Evolutionary conservation across 2,113 vertebrate species (phyloP), one percentile per base, ranked within the genome.

Genomic region (Otocyon megalotis): DNA sequence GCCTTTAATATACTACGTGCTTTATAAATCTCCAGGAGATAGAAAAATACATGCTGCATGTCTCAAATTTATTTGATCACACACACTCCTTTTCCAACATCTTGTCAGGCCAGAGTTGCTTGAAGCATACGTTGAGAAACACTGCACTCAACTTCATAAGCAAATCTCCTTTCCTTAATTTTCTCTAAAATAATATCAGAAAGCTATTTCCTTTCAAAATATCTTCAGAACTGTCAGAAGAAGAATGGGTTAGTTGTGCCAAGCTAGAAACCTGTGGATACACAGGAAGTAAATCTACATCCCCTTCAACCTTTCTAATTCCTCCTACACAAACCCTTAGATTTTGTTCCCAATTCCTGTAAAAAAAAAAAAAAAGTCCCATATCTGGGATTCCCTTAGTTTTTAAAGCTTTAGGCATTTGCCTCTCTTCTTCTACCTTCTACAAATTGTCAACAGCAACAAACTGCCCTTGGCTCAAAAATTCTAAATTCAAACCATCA

Each of bases 401-500:
- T 77, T 74, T 90, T 62, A 81, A 94, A 48, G 2, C 14, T 58
- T 35, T 26, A 67, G 24, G 79, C 84, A 74, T 90, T 83, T 77
- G 35, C 56, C 62, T 60, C 43, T 69, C 28, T 63, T 53, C 15
- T 93, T 80, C 43, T 58, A 2, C 63, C n/a, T 63, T 95, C n/a
- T 11, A 83, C 19, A 79, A 91, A 95, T 50, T 94, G 30, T 96
- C 86, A 92, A 84, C 67, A 91, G 80, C 56, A 62, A 90, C 71
- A 86, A 79, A 89, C 12, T 88, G 35, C 28, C 79, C 80, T 74
- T 58, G 63, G 12, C 67, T 97, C 72, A 92, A 80, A 83, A 86
- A 19, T 77, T 97, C 77, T 87, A 53, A 80, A 94, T 85, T 97
- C 85, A 93, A 94, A 80, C 26, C 74, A 56, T 82, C 28, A 10